Conservation (phyloP, 2,113 vertebrate species). For the Acrocephalus arundinaceus region DNA sequence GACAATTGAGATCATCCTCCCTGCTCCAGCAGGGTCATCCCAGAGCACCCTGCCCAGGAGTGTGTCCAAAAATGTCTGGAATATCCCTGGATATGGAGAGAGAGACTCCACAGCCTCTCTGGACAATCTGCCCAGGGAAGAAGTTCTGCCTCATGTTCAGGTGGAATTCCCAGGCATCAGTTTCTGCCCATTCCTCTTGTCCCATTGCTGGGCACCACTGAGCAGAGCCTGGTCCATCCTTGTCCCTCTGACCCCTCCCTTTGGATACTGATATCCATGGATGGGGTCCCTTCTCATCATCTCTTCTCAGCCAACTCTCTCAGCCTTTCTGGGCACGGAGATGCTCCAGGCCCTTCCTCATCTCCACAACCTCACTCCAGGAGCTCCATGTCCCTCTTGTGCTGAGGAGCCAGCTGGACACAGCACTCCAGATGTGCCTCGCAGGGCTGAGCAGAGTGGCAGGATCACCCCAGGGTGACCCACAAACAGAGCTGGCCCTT, state of each 20-base stretch:
- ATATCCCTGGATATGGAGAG: neutral
- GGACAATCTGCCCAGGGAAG: neutral
- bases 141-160: neutral
- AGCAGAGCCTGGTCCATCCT: neutral
- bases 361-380: neutral
- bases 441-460: neutral
- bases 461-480: neutral
- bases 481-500: neutral
- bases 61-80: neutral
- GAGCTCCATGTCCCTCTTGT: neutral
- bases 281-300: neutral
- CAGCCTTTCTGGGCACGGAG: accelerated
- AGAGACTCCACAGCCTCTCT: neutral
- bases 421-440: neutral
- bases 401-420: neutral
- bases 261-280: neutral
- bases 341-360: neutral
- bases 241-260: neutral
- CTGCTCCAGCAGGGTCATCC: neutral
- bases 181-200: neutral
- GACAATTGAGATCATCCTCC: neutral
- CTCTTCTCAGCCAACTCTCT: neutral
- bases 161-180: neutral
- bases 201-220: neutral
- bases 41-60: neutral